These are phyloP conservation scores for Pyrocephalus nanus DNA, from an alignment of 2,797 vertebrate species.

Conservation along the genomic window DNA sequence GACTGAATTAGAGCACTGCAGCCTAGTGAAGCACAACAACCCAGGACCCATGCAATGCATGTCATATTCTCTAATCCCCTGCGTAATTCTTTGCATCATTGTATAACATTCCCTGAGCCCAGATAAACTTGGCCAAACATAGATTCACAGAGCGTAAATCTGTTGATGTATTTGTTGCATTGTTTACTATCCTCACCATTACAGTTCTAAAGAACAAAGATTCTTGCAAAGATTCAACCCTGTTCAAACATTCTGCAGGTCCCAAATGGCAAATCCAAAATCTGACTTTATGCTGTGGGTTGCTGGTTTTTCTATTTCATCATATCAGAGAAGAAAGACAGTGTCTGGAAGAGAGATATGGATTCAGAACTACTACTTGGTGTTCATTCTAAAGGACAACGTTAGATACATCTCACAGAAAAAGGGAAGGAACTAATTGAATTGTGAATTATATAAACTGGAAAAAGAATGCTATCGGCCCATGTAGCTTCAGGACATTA, in stretches of 20 bases:
- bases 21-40: not conserved
- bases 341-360: not conserved
- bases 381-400: not conserved
- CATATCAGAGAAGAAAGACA: not conserved
- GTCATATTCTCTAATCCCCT: not conserved
- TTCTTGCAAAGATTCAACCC: too few relatives aligned
- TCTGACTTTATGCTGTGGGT: not conserved
- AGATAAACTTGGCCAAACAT: not conserved
- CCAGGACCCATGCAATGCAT: rapidly evolving
- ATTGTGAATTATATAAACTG: conserved; percentile 16
- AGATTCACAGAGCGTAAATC: not conserved
- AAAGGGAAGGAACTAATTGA: not conserved
- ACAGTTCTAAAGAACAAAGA: not conserved
- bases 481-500: not conserved
- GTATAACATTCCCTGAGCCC: not conserved
- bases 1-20: not conserved
- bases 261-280: not conserved
- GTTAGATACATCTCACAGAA: not conserved
- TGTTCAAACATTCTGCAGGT: not conserved
- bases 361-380: not conserved
- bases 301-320: not conserved
- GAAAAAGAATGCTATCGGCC: not conserved
- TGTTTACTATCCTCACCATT: rapidly evolving
- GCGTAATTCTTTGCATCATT: not conserved
- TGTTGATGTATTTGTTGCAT: not conserved